Base-by-base conservation (phyloP, 2,888 invertebrate genomes). In the Shargacucullia verbasci region DNA sequence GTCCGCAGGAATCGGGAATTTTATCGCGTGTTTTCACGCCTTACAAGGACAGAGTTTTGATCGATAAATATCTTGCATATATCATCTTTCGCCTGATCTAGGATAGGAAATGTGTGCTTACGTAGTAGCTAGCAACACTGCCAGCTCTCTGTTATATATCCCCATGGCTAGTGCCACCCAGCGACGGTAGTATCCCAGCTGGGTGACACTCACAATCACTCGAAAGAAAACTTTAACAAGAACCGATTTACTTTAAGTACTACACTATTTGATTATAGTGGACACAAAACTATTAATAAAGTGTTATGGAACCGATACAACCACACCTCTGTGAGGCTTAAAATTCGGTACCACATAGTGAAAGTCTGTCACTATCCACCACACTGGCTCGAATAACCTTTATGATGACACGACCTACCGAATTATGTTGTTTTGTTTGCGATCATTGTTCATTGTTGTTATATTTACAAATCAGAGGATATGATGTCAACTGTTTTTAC, bases 401-500 rank as follows among this genome's bases (percentile, higher is more conserved):
- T 29, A 57, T 11, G 31, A 12, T 15, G 35, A 34, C 6, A 13
- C 33, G 50, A 70, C 43, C 14, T 27, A 31, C 9, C 6, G 1
- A 5, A 35, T 20, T 20, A 25, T 66, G 39, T 48, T 66, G 40
- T 66, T 53, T 31, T 59, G 40, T 66, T 67, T 52, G 34, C 2
- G 29, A 27, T 39, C 59, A 58, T 68, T 53, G 39, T 44, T 66
- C 55, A 70, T 63, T 45, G 70, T 66, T 46, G 57, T 2, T 13
- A 49, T 55, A 68, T 72, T 52, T 67, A 68, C 13, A 47, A 40
- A 37, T 71, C 45, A 39, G 35, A 37, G 44, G 25, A 25, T 54
- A 41, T 68, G 69, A 71, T 53, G 72, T 58, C 67, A 64, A 25
- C 7, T 0, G 34, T 9, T 62, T 13, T 31, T 27, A 34, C 29